phyloP scores from a whole-genome alignment of 2,113 vertebrate species.

The Aphyosemion australe region DNA sequence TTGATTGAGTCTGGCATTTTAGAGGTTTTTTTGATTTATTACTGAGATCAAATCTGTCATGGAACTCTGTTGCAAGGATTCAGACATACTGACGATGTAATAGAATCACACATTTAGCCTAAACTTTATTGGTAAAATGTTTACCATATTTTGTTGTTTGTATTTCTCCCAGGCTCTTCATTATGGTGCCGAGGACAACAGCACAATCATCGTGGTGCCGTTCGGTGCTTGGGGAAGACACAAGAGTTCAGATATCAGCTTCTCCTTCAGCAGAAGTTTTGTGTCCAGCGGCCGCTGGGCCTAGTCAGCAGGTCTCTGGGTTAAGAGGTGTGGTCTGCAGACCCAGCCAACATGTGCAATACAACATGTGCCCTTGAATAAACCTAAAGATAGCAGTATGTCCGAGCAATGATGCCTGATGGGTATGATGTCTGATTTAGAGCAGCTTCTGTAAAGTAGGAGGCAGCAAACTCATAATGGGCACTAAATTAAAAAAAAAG shows the following conservation, averaged over 20 bases:
- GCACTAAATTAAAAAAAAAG: slow-evolving; percentile 23
- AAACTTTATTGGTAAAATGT: too few species aligned
- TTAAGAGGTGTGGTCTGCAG: slow-evolving; percentile 19
- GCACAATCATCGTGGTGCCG: slow-evolving; percentile 91
- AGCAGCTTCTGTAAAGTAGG: slow-evolving; percentile 21
- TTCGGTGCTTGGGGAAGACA: slow-evolving; percentile 98
- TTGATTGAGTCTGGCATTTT: too few species aligned
- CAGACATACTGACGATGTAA: too few species aligned
- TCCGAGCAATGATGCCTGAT: slow-evolving; percentile 14
- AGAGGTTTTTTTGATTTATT: too few species aligned
- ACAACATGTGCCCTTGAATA: slow-evolving; percentile 30
- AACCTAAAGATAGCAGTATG: slow-evolving; percentile 18
- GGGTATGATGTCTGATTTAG: slow-evolving; percentile 27
- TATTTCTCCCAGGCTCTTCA: slow-evolving; percentile 82
- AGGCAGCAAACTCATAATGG: slow-evolving; percentile 32
- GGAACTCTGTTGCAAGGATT: too few species aligned
- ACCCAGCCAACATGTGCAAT: slow-evolving; percentile 51
- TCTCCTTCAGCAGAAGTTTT: slow-evolving; percentile 95
- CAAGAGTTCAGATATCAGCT: slow-evolving; percentile 84
- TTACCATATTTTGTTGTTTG: background rate
- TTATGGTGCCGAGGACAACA: slow-evolving; percentile 95
- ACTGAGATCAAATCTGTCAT: too few species aligned
- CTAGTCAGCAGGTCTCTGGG: slow-evolving; percentile 54
- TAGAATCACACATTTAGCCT: too few species aligned
- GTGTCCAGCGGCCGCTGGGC: slow-evolving; percentile 95